Base-by-base conservation (phyloP, 2,888 invertebrate genomes). In the Stenodera caucasica region DNA sequence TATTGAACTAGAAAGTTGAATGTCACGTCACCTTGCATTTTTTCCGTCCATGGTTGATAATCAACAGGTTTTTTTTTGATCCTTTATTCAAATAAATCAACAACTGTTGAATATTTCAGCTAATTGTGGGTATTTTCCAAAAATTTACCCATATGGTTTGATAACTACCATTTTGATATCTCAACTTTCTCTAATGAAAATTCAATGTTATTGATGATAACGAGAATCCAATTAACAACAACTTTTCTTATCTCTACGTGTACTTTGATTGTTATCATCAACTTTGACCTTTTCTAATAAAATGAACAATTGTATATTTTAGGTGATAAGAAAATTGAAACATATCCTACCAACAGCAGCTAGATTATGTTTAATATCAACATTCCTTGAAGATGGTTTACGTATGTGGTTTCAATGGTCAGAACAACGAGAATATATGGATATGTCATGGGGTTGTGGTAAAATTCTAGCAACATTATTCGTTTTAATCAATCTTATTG, bases 351-450 rank as follows among this genome's bases (percentile, higher is more conserved):
- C 99, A 26, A 97, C 97, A 69, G 87, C 97, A 72, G 98, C 98
- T 12, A 88, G 99, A 67, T 83, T 99, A 64, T 99, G 98, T 81
- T 88, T 99, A 63, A 96, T 99, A 78, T 96, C 97, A 72, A 99
- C 99, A 72, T 99, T 99, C 84, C 85, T 99, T 65, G 99, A 99
- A 83, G 99, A 99, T 85, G 99, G 99, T 1, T 86, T 99, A 62
- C 89, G 99, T 64, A 99, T 99, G 99, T 99, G 96, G 91, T 92
- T 95, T 77, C 99, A 99, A 81, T 98, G 98, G 98, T 88, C 88
- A 57, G 97, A 98, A 77, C 98, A 98, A 81, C 85, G 96, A 49
- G 96, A 97, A 79, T 98, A 97, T 80, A 98, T 98, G 95, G 91
- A 96, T 79, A 90, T 93, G 84, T 94, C 95, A 12, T 98, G 98